Base-by-base conservation (phyloP, 2,113 vertebrate species). In the Gobiocypris rarus region DNA sequence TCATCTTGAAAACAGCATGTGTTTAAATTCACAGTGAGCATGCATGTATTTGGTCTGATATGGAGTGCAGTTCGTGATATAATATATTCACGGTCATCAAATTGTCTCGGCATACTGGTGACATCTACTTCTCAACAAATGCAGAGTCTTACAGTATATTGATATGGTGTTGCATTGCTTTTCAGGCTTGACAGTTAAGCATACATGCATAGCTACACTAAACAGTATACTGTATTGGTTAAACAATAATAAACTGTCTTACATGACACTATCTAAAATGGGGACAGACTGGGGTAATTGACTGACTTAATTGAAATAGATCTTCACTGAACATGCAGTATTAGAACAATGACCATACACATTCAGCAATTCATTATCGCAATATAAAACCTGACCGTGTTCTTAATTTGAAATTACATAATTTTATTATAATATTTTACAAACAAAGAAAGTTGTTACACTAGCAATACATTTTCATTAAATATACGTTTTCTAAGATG, bases 1-100 rank as follows among this genome's bases (percentile, higher is more conserved):
- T 84, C 48, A 82, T 87, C 58, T 77, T 63, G 65, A 76, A 77
- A 84, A 82, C 86, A 84, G 71, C 54, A 59, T 82, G 83, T 22
- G 71, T 82, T 82, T 73, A 84, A 77, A 82, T 82, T 38, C 31
- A 41, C 28, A 70, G 19, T 56, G 45, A 54, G 77, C 9, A 31
- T 50, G 56, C 31, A 63, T 54, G 17, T 8, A 7, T 79, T 45
- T 24, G 6, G 24, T 48, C 24, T 79, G 28, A 31, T 56, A 75
- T 31, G 14, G 71, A 28, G 26, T 56, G 17, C 5, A 56, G 50
- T 38, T 56, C 1, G 13, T 77, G 56, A 52, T 59, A 41, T 59
- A 41, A 58, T 24, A 59, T 43, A 43, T 77, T 59, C 75, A 59
- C 6, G 2, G 70, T 15, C 70, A 15, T 73, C 41, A 48, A 26